A percentile compares a stretch with the other conserved stretches of the same genome.
phyloP scores from a whole-genome alignment of 2,797 vertebrate species.

The Eurystomus glaucurus region DNA sequence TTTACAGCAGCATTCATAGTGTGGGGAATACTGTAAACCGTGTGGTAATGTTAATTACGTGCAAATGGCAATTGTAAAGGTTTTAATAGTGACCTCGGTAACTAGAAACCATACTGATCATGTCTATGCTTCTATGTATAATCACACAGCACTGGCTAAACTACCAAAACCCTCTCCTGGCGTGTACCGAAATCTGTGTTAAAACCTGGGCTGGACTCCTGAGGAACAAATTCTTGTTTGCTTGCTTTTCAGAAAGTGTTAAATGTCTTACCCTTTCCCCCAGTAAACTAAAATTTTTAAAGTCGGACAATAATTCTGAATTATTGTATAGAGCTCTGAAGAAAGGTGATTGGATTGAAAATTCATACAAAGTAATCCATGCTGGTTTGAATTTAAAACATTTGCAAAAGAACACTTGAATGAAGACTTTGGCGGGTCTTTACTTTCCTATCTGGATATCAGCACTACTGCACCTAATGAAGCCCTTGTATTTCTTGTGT shows the following conservation, averaged over 20 bases:
- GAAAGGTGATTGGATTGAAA: not conserved
- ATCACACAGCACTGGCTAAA: not conserved
- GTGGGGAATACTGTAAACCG: not conserved
- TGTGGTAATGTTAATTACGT: not conserved
- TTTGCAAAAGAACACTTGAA: not conserved
- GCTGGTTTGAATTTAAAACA: not conserved
- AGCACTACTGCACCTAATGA: not conserved
- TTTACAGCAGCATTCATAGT: slow-evolving; percentile 20
- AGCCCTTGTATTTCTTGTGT: not conserved
- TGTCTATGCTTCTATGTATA: not conserved
- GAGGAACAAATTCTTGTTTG: not conserved
- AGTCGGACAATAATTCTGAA: not conserved
- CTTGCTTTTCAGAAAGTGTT: not conserved
- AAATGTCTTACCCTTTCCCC: not conserved
- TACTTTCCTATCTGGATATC: not conserved
- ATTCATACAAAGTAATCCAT: not conserved
- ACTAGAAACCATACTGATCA: slow-evolving; percentile 21
- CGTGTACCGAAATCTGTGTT: not conserved
- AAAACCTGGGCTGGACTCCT: not conserved
- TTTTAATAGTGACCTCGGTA: slow-evolving; percentile 35
- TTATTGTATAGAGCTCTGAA: not conserved
- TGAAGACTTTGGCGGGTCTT: not conserved
- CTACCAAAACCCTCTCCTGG: not conserved
- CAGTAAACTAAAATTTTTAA: not conserved
- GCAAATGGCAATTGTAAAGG: slow-evolving; percentile 43